Base-by-base conservation (phyloP, 2,888 invertebrate genomes). In the Lobophora halterata region DNA sequence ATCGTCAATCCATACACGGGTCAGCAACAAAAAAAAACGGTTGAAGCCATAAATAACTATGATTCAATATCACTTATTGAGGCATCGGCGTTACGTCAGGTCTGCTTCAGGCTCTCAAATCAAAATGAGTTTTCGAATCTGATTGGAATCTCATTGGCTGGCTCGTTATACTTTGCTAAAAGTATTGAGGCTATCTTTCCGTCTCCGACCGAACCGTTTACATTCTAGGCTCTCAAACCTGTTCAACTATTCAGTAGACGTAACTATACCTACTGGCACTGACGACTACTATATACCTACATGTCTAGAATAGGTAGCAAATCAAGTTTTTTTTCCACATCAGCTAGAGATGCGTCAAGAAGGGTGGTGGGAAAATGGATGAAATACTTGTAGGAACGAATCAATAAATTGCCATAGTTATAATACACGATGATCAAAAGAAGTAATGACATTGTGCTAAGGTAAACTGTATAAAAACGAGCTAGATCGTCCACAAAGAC, bases 41-140 rank as follows among this genome's bases (percentile, higher is more conserved):
- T 61, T 68, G 69, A 56, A 43, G 48, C 69, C 80, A 74, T 71
- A 81, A 83, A 85, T 85, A 85, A 71, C 65, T 63, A 77, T 86
- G 86, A 85, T 72, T 75, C 77, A 80, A 73, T 76, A 68, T 72
- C 74, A 76, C 68, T 65, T 68, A 69, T 74, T 57, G 63, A 65
- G 56, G 37, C 52, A 49, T 47, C 44, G 41, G 50, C 49, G 46
- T 65, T 66, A 60, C 68, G 69, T 74, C 68, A 72, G 55, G 33
- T 30, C 7, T 30, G 17, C 13, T 45, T 34, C 32, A 49, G 41
- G 23, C 23, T 30, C 52, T 34, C 27, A 51, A 29, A 21, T 19
- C 19, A 24, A 39, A 17, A 25, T 33, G 47, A 40, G 44, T 31
- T 45, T 35, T 41, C 9, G 33, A n/a, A n/a, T 19, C n/a, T 20